These are phyloP conservation scores for Dysdera silvatica DNA, from an alignment of 1,140 invertebrate genomes.

Conservation along the genomic window DNA sequence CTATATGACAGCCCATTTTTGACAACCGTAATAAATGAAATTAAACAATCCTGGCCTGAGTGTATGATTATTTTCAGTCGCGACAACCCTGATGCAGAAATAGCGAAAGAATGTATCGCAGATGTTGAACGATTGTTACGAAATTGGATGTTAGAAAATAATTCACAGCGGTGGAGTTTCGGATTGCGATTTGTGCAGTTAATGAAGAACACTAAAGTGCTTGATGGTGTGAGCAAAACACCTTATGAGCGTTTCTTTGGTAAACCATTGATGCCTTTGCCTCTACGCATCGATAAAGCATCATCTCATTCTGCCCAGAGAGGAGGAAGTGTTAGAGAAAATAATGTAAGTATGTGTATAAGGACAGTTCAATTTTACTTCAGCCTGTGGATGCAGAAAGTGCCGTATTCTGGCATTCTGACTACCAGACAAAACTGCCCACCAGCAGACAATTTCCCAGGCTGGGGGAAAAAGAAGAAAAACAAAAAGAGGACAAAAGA, in stretches of 20 bases:
- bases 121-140: conserved; percentile 12
- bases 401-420: too few species aligned
- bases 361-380: too few species aligned
- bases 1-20: conserved; percentile 4
- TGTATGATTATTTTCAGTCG: conserved; percentile 4
- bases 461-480: too few species aligned
- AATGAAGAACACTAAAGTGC: conserved; percentile 9
- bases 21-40: neutral
- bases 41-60: conserved; percentile 10
- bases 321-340: conserved; percentile 23
- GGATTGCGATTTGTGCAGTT: conserved; percentile 15
- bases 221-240: neutral
- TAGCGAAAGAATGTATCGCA: conserved; percentile 16
- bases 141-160: conserved; percentile 14
- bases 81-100: conserved; percentile 9
- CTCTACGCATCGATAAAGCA: neutral
- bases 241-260: conserved; percentile 24
- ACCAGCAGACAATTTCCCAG: too few species aligned
- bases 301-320: neutral
- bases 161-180: conserved; percentile 11
- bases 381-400: too few species aligned
- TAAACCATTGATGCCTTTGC: neutral
- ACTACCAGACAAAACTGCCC: too few species aligned
- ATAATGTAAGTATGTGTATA: too few species aligned
- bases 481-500: too few species aligned